phyloP scores from a whole-genome alignment of 2,888 invertebrate species.

The Zygothrica quintamaculata region DNA sequence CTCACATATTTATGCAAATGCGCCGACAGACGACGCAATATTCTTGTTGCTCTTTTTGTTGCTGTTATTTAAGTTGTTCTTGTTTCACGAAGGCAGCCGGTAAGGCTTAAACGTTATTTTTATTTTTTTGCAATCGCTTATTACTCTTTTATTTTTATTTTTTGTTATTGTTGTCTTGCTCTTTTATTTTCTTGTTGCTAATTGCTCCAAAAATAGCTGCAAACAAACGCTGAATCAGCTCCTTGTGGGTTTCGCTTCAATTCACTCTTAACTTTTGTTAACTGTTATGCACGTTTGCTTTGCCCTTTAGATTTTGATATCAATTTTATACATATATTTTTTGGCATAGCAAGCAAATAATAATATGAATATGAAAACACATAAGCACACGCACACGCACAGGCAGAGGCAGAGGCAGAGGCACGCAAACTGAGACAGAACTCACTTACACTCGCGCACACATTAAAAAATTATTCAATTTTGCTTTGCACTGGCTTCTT shows the following conservation, averaged over 20 bases:
- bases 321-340: slow-evolving; percentile 53
- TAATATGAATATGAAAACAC: slow-evolving; percentile 28
- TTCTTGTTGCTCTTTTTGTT: slow-evolving; percentile 35
- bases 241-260: slow-evolving; percentile 24
- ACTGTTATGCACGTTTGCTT: slow-evolving; percentile 56
- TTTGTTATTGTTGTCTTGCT: slow-evolving; percentile 32
- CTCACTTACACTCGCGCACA: slow-evolving; percentile 33
- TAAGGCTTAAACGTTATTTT: slow-evolving; percentile 19
- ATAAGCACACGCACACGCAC: slow-evolving; percentile 17
- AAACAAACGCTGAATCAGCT: slow-evolving; percentile 44
- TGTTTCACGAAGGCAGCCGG: slow-evolving; percentile 40
- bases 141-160: slow-evolving; percentile 1
- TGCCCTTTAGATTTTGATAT: slow-evolving; percentile 52
- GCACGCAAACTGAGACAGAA: slow-evolving; percentile 17
- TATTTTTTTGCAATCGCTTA: slow-evolving; percentile 4
- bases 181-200: no score
- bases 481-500: slow-evolving; percentile 66
- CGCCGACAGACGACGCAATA: slow-evolving; percentile 40
- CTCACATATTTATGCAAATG: slow-evolving; percentile 66
- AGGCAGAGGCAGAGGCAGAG: no score
- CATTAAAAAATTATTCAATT: slow-evolving; percentile 71
- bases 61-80: slow-evolving; percentile 6
- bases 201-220: slow-evolving; percentile 56
- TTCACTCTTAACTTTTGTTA: slow-evolving; percentile 36
- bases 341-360: slow-evolving; percentile 58